phyloP scores from a whole-genome alignment of 2,797 vertebrate species.

The Danio jaintianensis region DNA sequence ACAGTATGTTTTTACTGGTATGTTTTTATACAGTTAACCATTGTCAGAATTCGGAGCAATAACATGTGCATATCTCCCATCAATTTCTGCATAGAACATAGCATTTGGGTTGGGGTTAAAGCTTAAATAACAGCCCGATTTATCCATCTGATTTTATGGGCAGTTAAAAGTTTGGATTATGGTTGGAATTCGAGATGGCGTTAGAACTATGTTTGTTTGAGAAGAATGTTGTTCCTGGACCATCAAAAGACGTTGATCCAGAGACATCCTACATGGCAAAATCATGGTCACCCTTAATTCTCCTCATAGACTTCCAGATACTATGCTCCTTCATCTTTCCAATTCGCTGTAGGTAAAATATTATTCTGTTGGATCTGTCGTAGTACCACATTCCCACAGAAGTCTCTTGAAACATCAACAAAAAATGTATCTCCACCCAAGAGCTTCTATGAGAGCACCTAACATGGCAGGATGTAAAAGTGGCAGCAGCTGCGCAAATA shows the following conservation, averaged over 20 bases:
- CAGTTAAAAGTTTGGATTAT: constrained; percentile 17
- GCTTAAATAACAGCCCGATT: not conserved
- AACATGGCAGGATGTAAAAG: constrained; percentile 39
- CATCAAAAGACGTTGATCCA: constrained; percentile 6
- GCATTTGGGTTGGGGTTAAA: not conserved
- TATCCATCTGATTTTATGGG: constrained; percentile 7
- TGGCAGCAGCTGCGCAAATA: constrained; percentile 62
- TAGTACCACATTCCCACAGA: constrained; percentile 29
- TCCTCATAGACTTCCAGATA: constrained; percentile 3
- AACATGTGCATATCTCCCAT: not conserved
- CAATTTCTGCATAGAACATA: not conserved
- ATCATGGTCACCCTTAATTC: not conserved
- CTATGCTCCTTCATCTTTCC: constrained; percentile 32
- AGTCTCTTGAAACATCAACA: constrained; percentile 41
- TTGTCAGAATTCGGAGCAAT: not conserved
- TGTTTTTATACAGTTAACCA: not conserved
- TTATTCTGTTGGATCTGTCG: constrained; percentile 23
- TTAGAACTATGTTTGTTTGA: constrained; percentile 23
- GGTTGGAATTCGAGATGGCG: constrained; percentile 20
- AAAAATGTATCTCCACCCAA: constrained; percentile 33
- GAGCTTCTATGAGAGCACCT: constrained; percentile 14
- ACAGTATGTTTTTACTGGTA: not conserved
- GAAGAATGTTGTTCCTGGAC: constrained; percentile 34
- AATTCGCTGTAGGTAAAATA: constrained; percentile 28
- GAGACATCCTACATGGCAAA: constrained; percentile 13